A percentile compares a stretch with the other conserved stretches of the same genome.
Evolutionary conservation across 2,113 vertebrate genomes (phyloP).

Genomic region (Mesoclemmys tuberculata): DNA sequence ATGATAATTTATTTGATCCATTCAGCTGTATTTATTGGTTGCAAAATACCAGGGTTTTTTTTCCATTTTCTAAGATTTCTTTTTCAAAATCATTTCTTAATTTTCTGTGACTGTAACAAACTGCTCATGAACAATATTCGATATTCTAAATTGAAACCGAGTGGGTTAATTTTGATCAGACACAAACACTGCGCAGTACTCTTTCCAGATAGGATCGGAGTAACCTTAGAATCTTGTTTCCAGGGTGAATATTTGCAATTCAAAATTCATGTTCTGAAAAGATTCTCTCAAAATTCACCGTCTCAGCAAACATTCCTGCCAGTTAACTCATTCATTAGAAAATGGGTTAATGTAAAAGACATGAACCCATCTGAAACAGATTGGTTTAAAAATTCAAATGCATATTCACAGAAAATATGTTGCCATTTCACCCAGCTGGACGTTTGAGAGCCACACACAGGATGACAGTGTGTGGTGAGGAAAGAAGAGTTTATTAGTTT

Average conservation of each 20-base stretch:
- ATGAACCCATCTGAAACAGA: not conserved
- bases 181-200: not conserved
- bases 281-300: not conserved
- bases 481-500: not conserved
- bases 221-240: not conserved
- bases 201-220: not conserved
- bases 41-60: not conserved
- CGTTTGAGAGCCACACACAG: not conserved
- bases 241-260: not conserved
- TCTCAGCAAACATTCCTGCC: not conserved
- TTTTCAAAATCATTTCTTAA: not conserved
- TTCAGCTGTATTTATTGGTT: not conserved
- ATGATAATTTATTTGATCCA: not conserved
- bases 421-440: not conserved
- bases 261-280: not conserved
- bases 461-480: not conserved
- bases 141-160: conserved; percentile 1
- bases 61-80: not conserved
- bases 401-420: not conserved
- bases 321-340: not conserved
- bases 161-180: not conserved
- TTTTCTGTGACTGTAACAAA: not conserved
- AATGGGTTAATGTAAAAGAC: not conserved
- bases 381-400: not conserved
- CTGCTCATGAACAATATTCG: not conserved